Evolutionary conservation across 2,888 invertebrate species (phyloP).

Genomic region (Punctoribates punctum): DNA sequence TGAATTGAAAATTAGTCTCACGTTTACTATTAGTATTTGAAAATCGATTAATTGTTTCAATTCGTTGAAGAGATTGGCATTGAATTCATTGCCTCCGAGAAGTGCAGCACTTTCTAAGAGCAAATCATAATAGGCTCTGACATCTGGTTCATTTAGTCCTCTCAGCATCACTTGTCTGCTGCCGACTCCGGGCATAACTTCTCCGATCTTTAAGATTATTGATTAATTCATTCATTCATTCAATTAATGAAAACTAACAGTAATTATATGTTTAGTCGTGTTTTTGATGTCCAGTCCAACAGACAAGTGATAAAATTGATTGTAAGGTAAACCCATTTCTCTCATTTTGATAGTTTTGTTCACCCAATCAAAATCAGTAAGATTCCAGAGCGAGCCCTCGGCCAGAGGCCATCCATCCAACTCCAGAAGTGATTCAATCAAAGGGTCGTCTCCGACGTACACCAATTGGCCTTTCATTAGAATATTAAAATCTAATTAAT

Average conservation of each 20-base stretch:
- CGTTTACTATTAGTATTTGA: slow-evolving; percentile 85
- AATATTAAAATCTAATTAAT: not conserved
- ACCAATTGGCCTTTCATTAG: slow-evolving; percentile 68
- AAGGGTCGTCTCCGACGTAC: slow-evolving; percentile 67
- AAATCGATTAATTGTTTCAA: slow-evolving; percentile 75
- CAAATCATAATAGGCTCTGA: slow-evolving; percentile 56
- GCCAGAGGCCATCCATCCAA: slow-evolving; percentile 93
- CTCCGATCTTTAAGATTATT: not conserved
- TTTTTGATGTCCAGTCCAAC: slow-evolving; percentile 83
- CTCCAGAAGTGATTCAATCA: slow-evolving; percentile 65
- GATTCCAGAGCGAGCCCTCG: slow-evolving; percentile 67
- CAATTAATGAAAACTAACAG: slow-evolving; percentile 52
- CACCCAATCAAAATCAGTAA: slow-evolving; percentile 69
- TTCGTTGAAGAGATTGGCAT: slow-evolving; percentile 62
- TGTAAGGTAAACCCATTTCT: slow-evolving; percentile 73
- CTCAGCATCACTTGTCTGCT: slow-evolving; percentile 60
- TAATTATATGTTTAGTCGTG: slow-evolving; percentile 74
- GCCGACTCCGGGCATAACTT: slow-evolving; percentile 16
- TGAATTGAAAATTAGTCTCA: slow-evolving; percentile 57
- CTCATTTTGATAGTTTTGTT: slow-evolving; percentile 76
- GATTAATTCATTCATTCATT: not conserved
- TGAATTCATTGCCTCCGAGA: slow-evolving; percentile 70
- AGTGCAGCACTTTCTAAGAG: slow-evolving; percentile 75
- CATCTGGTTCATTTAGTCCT: slow-evolving; percentile 56
- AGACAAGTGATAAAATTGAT: slow-evolving; percentile 84